Evolutionary conservation across 2,113 vertebrate genomes (phyloP).

Genomic region (Corapipo altera): DNA sequence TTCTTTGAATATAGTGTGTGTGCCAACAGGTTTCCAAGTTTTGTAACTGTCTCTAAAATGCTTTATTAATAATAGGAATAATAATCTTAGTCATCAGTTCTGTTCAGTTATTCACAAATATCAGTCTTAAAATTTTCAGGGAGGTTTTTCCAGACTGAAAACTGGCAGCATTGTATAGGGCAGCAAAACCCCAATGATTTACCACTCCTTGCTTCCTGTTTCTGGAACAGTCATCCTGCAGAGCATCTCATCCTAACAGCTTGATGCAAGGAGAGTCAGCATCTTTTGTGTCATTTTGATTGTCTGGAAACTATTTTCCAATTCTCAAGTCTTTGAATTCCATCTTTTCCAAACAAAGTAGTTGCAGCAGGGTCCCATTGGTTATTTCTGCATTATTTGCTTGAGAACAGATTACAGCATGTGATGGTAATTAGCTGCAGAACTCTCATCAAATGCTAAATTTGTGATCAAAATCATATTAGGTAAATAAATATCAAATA

Average conservation of each 20-base stretch:
- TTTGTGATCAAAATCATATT: neutral
- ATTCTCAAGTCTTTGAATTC: neutral
- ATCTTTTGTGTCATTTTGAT: neutral
- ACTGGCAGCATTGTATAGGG: neutral
- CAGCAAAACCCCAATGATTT: neutral
- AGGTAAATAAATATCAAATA: constrained; percentile 13
- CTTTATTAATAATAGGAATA: neutral
- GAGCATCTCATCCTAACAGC: neutral
- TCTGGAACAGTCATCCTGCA: neutral
- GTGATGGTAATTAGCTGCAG: neutral
- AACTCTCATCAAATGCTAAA: neutral
- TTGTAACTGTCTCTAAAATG: neutral
- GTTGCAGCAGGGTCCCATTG: neutral
- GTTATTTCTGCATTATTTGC: neutral
- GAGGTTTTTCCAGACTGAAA: neutral
- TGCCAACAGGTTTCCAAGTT: neutral
- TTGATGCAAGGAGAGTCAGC: neutral
- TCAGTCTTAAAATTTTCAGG: neutral
- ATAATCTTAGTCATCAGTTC: neutral
- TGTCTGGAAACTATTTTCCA: neutral
- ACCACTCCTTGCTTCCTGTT: neutral
- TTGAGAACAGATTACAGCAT: neutral
- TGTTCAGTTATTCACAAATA: neutral
- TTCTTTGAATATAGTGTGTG: neutral
- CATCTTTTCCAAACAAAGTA: neutral